Evolutionary conservation across 2,888 invertebrate species (phyloP), one percentile per base, ranked within the genome.

Genomic region (Syrista parreyssii): DNA sequence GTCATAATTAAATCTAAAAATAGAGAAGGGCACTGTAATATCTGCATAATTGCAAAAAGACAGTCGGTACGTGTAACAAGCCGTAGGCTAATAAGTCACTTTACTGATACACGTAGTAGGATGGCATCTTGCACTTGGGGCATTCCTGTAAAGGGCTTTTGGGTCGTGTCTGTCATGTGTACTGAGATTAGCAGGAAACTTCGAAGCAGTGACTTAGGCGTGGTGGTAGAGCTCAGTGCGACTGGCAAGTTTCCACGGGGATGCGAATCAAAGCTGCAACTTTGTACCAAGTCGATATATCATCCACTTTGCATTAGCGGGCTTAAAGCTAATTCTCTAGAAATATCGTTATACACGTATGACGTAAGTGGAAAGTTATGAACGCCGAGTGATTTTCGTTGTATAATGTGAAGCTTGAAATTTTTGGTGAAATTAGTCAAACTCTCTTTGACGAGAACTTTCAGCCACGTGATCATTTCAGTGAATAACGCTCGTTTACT

Each of bases 1-100:
- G 74, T 68, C 73, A 73, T 81, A 84, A 85, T 85, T 80, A 80
- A 80, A 79, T 79, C 81, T 84, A 82, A 85, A 83, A 84, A 83
- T 85, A 85, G 82, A 33, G 68, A 23, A 73, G 68, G 74, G 74
- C 77, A 79, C 81, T 76, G 81, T 84, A 79, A 77, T 77, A 75
- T 55, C 40, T 68, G 68, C 68, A 68, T 77, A 75, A 76, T 73
- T 71, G 76, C 40, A 71, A 69, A 68, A 68, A 71, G 75, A 75
- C 68, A 40, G 34, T 73, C 55, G 55, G 9, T 23, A 23, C 36
- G 12, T 36, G 4, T 23, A 55, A 6, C 23, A 23, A 55, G 55
- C 55, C 9, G 23, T 15, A 2, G 40, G 55, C 23, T 4, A 23
- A 23, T 23, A 9, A 23, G 23, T 23, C 4, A 55, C 23, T 9